Conservation (phyloP, 2,888 invertebrate species). For the Cataglyphis rosenhaueri region DNA sequence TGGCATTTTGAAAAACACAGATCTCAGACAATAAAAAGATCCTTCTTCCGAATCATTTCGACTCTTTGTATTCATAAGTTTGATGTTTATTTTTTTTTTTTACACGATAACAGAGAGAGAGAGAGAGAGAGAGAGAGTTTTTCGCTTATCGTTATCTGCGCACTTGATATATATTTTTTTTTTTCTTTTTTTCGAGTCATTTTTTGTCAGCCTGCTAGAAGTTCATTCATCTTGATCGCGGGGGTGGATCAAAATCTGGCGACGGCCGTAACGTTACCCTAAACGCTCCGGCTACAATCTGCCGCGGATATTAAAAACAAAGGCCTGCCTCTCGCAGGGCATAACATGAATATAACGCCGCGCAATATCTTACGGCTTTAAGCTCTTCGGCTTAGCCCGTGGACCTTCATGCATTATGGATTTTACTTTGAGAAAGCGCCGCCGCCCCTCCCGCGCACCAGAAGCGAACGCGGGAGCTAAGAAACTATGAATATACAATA, state of each 20-base stretch:
- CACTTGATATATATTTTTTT: background rate
- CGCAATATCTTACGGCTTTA: constrained; percentile 83
- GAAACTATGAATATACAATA: constrained; percentile 86
- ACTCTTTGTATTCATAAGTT: background rate
- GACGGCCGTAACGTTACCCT: constrained; percentile 69
- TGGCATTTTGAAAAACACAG: background rate
- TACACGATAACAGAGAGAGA: background rate
- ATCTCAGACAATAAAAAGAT: background rate
- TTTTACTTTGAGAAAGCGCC: constrained; percentile 82
- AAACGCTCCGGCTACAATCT: constrained; percentile 71
- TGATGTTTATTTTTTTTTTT: background rate
- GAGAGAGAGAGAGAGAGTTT: background rate
- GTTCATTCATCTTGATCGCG: constrained; percentile 47
- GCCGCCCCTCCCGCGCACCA: constrained; percentile 54
- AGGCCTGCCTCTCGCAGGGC: constrained; percentile 81
- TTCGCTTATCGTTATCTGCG: background rate
- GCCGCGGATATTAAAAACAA: constrained; percentile 83
- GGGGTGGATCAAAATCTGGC: constrained; percentile 57
- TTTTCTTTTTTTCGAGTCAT: background rate
- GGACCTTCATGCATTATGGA: constrained; percentile 85
- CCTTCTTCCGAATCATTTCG: background rate
- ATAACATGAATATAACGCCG: constrained; percentile 85
- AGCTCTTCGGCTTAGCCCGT: constrained; percentile 79
- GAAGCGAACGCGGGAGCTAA: constrained; percentile 79
- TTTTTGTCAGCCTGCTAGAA: background rate